These are phyloP conservation scores for Pseudochaenichthys georgianus DNA, from an alignment of 2,797 vertebrate species.

Conservation along the genomic window DNA sequence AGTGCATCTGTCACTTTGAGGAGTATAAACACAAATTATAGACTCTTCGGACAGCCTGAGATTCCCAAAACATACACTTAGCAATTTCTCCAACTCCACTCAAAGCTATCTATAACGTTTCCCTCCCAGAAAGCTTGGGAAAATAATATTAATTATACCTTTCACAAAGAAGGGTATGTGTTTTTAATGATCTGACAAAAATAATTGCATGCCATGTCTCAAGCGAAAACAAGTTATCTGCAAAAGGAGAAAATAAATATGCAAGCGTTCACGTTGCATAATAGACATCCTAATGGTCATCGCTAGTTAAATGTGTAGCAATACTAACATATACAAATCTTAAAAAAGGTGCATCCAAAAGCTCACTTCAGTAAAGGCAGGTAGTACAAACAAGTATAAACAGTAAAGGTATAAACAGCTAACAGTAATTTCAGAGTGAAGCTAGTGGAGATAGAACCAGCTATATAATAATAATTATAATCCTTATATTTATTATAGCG, in stretches of 20 bases:
- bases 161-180: constrained; percentile 13
- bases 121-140: constrained; percentile 1
- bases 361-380: too few species aligned
- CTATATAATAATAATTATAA: too few species aligned
- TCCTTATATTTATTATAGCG: too few species aligned
- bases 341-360: neutral
- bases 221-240: constrained; percentile 15
- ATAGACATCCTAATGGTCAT: neutral
- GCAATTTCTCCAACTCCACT: constrained; percentile 11
- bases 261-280: neutral
- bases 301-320: neutral
- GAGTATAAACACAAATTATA: constrained; percentile 39
- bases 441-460: neutral
- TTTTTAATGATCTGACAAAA: constrained; percentile 37
- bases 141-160: constrained; percentile 28
- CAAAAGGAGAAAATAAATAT: constrained; percentile 11
- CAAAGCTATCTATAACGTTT: constrained; percentile 30
- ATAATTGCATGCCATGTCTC: constrained; percentile 20
- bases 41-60: constrained; percentile 31
- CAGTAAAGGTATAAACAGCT: neutral
- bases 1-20: constrained; percentile 29
- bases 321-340: neutral
- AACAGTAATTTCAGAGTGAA: neutral
- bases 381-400: too few species aligned
- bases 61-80: constrained; percentile 15